A percentile compares a stretch with the other conserved stretches of the same genome.
These are phyloP conservation scores for Morpho deidamia DNA, from an alignment of 2,888 invertebrate genomes.

Conservation along the genomic window DNA sequence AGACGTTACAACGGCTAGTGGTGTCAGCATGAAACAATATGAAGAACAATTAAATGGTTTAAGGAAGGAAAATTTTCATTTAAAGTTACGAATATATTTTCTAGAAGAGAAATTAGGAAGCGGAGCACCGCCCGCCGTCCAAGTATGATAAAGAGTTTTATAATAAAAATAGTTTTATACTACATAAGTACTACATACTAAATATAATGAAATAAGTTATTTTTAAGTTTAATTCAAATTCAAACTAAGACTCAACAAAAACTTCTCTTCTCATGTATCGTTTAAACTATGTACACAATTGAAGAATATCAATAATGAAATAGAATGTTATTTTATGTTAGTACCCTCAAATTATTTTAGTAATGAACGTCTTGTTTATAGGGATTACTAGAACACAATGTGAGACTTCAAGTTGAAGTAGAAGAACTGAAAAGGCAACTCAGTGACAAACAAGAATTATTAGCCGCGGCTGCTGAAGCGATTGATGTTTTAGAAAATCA, in stretches of 20 bases:
- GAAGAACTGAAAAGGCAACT: constrained; percentile 87
- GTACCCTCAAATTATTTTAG: not conserved
- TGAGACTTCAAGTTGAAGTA: constrained; percentile 82
- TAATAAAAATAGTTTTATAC: no score
- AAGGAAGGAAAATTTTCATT: constrained; percentile 94
- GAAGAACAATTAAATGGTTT: constrained; percentile 90
- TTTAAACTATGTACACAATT: no score
- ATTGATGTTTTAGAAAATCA: constrained; percentile 85
- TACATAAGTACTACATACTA: no score
- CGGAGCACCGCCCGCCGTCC: constrained; percentile 80
- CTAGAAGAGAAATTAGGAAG: constrained; percentile 89
- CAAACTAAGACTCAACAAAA: no score
- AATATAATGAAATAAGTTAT: no score
- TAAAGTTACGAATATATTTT: constrained; percentile 94
- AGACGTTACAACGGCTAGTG: constrained; percentile 71
- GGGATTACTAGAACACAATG: constrained; percentile 70
- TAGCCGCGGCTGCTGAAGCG: constrained; percentile 91
- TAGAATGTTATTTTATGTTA: no score
- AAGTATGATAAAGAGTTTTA: constrained; percentile 66
- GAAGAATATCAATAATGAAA: no score
- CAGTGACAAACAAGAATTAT: constrained; percentile 88
- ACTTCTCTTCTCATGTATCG: no score
- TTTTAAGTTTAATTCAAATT: no score
- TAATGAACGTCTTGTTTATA: constrained; percentile 42
- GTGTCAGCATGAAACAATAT: constrained; percentile 91